Evolutionary conservation across 2,888 invertebrate genomes (phyloP).

Genomic region (Cryptophagus acutangulus): DNA sequence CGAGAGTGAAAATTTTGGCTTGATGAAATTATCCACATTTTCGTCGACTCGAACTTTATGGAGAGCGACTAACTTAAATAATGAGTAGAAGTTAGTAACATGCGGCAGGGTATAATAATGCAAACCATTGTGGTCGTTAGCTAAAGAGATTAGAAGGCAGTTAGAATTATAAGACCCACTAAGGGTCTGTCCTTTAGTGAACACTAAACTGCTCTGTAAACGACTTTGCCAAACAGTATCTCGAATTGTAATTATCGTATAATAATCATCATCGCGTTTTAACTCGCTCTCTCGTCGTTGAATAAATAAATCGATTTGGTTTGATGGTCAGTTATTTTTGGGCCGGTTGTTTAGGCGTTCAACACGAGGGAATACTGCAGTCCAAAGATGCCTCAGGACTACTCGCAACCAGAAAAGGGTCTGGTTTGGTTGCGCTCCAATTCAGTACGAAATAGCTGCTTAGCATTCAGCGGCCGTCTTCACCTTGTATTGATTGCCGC

Average conservation of each 20-base stretch:
- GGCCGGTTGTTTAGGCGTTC: conserved; percentile 11
- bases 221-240: conserved; percentile 22
- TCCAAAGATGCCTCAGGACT: conserved; percentile 11
- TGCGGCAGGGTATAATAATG: conserved; percentile 39
- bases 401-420: conserved; percentile 9
- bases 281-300: too few species aligned
- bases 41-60: too few species aligned
- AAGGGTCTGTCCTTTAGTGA: conserved; percentile 31
- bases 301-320: too few species aligned
- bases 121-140: conserved; percentile 38
- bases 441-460: conserved; percentile 42
- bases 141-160: conserved; percentile 39
- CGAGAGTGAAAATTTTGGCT: too few species aligned
- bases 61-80: conserved; percentile 11
- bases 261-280: neutral
- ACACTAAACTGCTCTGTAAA: too few species aligned
- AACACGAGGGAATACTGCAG: conserved; percentile 12
- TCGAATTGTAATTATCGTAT: conserved; percentile 13
- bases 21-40: too few species aligned
- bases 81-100: conserved; percentile 20
- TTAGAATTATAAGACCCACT: conserved; percentile 35
- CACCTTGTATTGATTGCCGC: conserved; percentile 63
- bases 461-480: conserved; percentile 59
- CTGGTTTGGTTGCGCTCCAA: conserved; percentile 27
- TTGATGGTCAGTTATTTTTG: too few species aligned